Evolutionary conservation across 2,797 vertebrate species (phyloP).

Genomic region (Gymnothorax javanicus): DNA sequence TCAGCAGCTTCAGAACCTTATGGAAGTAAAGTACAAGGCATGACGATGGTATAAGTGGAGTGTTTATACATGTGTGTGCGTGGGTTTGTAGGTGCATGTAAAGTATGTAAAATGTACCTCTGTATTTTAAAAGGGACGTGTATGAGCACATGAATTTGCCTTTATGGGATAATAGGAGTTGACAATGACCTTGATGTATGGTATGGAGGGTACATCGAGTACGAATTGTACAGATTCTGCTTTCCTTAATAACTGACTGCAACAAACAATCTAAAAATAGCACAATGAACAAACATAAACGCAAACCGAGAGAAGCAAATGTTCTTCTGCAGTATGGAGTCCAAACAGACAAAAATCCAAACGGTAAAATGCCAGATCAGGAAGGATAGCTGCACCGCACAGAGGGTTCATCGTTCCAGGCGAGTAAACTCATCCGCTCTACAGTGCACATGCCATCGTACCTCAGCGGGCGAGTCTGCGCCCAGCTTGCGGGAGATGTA

Average conservation of each 20-base stretch:
- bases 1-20: conserved; percentile 94
- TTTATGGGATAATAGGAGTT: too few relatives aligned
- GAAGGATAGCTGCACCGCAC: not conserved
- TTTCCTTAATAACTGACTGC: not conserved
- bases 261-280: not conserved
- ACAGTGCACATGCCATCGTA: conserved; percentile 47
- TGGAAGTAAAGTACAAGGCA: conserved; percentile 9
- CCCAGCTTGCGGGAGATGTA: conserved; percentile 90
- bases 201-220: not conserved
- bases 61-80: too few relatives aligned
- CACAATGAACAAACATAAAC: not conserved
- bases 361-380: not conserved
- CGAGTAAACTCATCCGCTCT: not conserved
- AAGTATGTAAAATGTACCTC: too few relatives aligned
- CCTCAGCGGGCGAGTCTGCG: conserved; percentile 80
- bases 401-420: not conserved
- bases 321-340: not conserved
- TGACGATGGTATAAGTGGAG: not conserved
- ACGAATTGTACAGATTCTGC: not conserved
- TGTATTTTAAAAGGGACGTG: too few relatives aligned
- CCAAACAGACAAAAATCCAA: not conserved
- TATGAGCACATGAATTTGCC: too few relatives aligned
- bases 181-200: too few relatives aligned
- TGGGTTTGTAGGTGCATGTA: too few relatives aligned
- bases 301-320: not conserved